Evolutionary conservation across 2,113 vertebrate species (phyloP).

Genomic region (Henicopernis longicauda): DNA sequence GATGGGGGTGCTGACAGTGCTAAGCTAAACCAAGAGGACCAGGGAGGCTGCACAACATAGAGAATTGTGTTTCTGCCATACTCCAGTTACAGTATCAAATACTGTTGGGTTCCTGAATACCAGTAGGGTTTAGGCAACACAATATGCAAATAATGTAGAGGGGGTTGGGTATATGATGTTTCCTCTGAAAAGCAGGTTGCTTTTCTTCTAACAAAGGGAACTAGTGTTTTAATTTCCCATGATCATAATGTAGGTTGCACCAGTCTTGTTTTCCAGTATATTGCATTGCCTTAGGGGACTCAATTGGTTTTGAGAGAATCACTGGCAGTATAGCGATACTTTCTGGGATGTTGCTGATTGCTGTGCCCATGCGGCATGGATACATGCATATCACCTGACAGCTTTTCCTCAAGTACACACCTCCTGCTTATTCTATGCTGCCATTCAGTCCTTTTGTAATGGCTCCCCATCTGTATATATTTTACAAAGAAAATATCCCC

Average conservation of each 20-base stretch:
- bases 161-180: neutral
- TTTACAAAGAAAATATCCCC: neutral
- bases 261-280: neutral
- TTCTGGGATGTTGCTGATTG: neutral
- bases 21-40: neutral
- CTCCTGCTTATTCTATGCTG: neutral
- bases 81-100: neutral
- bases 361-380: neutral
- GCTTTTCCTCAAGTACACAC: neutral
- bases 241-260: neutral
- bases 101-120: neutral
- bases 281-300: neutral
- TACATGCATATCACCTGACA: rapidly evolving
- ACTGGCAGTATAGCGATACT: neutral
- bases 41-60: neutral
- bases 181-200: neutral
- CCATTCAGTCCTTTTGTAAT: neutral
- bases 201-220: neutral
- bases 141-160: neutral
- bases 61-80: neutral
- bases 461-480: neutral
- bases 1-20: neutral
- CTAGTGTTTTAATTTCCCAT: neutral
- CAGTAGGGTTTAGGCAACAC: neutral
- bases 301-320: neutral